A percentile compares a stretch with the other conserved stretches of the same genome.
These are phyloP conservation scores for Chrysina gloriosa DNA, from an alignment of 2,888 invertebrate species.

Conservation along the genomic window DNA sequence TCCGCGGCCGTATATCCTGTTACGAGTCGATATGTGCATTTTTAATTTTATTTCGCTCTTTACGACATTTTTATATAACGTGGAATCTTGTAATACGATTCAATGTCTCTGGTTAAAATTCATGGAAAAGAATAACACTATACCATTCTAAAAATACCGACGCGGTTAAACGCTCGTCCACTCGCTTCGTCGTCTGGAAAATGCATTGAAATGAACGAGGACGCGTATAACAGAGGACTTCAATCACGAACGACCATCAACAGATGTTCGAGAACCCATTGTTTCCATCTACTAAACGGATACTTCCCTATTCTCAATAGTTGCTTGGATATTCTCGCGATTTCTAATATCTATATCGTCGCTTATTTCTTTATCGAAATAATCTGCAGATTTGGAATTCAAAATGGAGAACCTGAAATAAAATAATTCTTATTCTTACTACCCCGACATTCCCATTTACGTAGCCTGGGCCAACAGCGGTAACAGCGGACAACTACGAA, in stretches of 20 bases:
- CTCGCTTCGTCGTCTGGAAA: constrained; percentile 3
- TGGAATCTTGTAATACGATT: constrained; percentile 44
- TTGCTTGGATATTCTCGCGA: constrained; percentile 24
- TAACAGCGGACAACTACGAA: too few relatives aligned
- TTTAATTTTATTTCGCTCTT: constrained; percentile 47
- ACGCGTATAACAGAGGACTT: neutral
- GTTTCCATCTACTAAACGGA: constrained; percentile 13
- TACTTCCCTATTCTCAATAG: constrained; percentile 11
- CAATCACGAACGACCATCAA: constrained; percentile 21
- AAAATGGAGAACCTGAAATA: too few relatives aligned
- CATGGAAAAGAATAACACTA: constrained; percentile 40
- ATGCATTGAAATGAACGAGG: constrained; percentile 27
- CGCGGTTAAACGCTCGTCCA: neutral
- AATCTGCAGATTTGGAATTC: too few relatives aligned
- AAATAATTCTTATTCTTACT: too few relatives aligned
- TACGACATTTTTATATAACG: constrained; percentile 45
- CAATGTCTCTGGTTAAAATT: constrained; percentile 42
- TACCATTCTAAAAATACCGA: constrained; percentile 39
- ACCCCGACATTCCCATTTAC: too few relatives aligned
- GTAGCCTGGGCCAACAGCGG: too few relatives aligned
- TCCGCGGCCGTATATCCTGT: constrained; percentile 44
- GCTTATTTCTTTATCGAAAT: too few relatives aligned
- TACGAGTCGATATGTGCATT: constrained; percentile 49
- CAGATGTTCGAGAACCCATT: constrained; percentile 26
- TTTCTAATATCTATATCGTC: constrained; percentile 21